phyloP scores from a whole-genome alignment of 2,888 invertebrate species.

The Myopa testacea region DNA sequence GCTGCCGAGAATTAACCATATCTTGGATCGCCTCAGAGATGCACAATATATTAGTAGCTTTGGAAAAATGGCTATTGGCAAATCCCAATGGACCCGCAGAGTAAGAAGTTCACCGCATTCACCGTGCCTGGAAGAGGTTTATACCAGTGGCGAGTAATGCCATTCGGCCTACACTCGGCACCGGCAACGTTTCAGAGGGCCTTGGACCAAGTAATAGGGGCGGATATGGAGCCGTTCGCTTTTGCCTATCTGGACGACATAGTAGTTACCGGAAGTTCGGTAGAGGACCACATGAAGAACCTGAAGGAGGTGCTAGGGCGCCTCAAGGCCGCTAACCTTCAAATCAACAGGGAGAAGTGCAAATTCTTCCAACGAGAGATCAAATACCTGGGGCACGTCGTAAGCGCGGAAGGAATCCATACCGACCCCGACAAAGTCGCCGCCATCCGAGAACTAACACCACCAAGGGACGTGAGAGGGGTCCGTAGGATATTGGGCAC shows the following conservation, averaged over 20 bases:
- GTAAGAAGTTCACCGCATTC: conserved; percentile 2
- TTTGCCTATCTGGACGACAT: neutral
- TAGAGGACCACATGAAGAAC: neutral
- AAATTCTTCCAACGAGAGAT: conserved; percentile 1
- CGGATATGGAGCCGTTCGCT: neutral
- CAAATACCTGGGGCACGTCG: conserved; percentile 38
- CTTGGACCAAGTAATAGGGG: neutral
- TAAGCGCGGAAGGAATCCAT: conserved; percentile 6
- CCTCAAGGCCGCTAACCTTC: neutral
- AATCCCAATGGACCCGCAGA: neutral
- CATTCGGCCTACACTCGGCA: neutral
- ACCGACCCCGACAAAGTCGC: conserved; percentile 32
- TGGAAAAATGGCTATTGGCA: neutral
- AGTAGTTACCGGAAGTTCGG: neutral
- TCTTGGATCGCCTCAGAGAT: neutral
- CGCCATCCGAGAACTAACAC: conserved; percentile 20
- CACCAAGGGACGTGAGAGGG: conserved; percentile 6
- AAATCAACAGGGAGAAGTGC: neutral
- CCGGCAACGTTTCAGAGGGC: conserved; percentile 8
- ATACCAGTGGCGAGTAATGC: conserved; percentile 5
- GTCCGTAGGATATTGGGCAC: neutral
- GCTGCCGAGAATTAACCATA: neutral
- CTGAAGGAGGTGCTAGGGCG: neutral
- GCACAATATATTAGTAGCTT: neutral
- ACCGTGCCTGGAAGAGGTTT: conserved; percentile 4